Evolutionary conservation across 2,888 invertebrate genomes (phyloP), one percentile per base, ranked within the genome.

Genomic region (Scotopteryx bipunctaria): DNA sequence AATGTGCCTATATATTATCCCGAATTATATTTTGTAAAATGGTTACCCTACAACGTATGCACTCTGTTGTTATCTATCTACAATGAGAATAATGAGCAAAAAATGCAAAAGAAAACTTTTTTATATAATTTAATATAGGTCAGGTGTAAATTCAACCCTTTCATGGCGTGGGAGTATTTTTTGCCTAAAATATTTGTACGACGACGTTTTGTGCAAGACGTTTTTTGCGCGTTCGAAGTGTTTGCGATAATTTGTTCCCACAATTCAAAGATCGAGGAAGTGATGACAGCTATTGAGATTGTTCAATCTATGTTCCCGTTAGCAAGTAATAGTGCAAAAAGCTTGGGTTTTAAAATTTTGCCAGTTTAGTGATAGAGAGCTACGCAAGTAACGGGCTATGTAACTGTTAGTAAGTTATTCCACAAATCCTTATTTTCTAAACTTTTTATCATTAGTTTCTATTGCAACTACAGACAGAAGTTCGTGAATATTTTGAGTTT

Each of bases 181-280:
- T 86, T 81, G 71, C 66, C 64, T 53, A 67, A 45, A 59, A 66
- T 71, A 71, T 60, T 67, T 58, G 57, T 44, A 54, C 46, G 23
- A 54, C 46, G 23, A 63, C 66, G 76, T 78, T 83, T 87, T 86
- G 81, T 86, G 85, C 83, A 80, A 78, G 71, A 60, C 50, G 48
- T 81, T 86, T 86, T 85, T 87, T 83, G 75, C 75, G 71, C 62
- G 70, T 59, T 70, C 70, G 63, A 82, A 83, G 86, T 90, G 88
- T 89, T 87, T 88, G 89, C 86, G 78, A 88, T 88, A 88, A 90
- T 90, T 89, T 90, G 88, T 90, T 89, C 90, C 86, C 89, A 90
- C 88, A 88, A 76, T 76, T 78, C 73, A 69, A 68, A 67, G 67
- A 75, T 81, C 73, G 69, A 76, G 85, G 85, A 88, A 86, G 88